Percentiles rank a stretch among this genome's conserved stretches.
These are phyloP conservation scores for Orycteropus afer DNA, from an alignment of 2,113 vertebrate species.

Conservation along the genomic window DNA sequence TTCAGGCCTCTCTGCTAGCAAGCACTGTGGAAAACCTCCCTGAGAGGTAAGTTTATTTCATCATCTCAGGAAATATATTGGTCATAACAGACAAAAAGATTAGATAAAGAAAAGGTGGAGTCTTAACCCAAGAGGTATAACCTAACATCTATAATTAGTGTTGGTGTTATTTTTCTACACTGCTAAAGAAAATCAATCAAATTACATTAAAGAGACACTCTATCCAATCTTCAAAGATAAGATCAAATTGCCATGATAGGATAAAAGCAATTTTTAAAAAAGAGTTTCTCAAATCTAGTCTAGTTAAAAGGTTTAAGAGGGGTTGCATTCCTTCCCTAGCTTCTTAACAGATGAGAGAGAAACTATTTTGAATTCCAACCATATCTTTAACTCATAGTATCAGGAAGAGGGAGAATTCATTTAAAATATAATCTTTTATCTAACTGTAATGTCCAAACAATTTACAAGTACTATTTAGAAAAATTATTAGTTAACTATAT, in stretches of 20 bases:
- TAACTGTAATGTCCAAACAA: not conserved
- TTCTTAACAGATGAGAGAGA: not conserved
- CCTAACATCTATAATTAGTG: not conserved
- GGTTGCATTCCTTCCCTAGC: not conserved
- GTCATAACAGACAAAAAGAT: constrained; percentile 58
- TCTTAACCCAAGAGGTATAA: not conserved
- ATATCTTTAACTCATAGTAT: not conserved
- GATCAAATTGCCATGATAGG: not conserved
- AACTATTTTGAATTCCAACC: not conserved
- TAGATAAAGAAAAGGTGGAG: constrained; percentile 49
- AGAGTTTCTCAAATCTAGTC: not conserved
- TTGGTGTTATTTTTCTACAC: not conserved
- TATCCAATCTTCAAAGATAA: not conserved
- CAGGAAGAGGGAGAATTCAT: not conserved
- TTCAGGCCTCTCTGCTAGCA: constrained; percentile 36
- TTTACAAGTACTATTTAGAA: not conserved
- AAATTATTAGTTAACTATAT: constrained; percentile 35
- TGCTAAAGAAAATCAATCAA: constrained; percentile 22
- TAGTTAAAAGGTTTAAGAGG: not conserved
- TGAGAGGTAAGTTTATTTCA: constrained; percentile 59
- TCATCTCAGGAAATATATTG: constrained; percentile 65
- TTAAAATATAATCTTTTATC: not conserved
- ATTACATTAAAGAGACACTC: constrained; percentile 27
- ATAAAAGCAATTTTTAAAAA: not conserved
- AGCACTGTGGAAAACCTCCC: constrained; percentile 39